Evolutionary conservation across 2,113 vertebrate species (phyloP), one percentile per base, ranked within the genome.

Genomic region (Noturus placidus): DNA sequence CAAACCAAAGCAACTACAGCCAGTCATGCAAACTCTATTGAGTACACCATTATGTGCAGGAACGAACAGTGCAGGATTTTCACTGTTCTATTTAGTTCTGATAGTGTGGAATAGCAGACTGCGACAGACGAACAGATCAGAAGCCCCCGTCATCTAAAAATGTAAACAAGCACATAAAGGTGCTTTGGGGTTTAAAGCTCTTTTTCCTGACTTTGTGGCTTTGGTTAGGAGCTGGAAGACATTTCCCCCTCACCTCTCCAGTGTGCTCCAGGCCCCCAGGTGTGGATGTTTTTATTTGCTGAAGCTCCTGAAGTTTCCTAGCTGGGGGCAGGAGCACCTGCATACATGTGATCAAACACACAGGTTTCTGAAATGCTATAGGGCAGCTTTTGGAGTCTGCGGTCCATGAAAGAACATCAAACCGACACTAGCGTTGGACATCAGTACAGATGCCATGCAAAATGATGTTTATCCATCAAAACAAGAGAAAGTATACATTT

Each of bases 281-380:
- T 94, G 91, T 92, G 90, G 69, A 56, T 38, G 87, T 93, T 93
- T 90, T 92, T 93, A 86, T 94, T 92, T 91, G 88, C 52, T 88
- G 87, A 90, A 90, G 89, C 87, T 87, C 86, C 83, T 89, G 87
- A 92, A 85, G 86, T 92, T 88, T 92, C 88, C 82, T 87, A 91
- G 83, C 91, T 88, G 79, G 91, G 82, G 86, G 85, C 84, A 22
- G 25, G n/a, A 38, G 87, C 89, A 91, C 90, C 88, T 90, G 89
- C 87, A 87, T 67, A n/a, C 61, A 82, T n/a, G 54, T 30, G 76
- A 89, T 57, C 63, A 46, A 84, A 83, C 50, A 89, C 81, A 33
- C 79, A 38, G 59, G 50, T 67, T 61, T 80, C 63, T 67, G 42
- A 81, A 22, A 56, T 80, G 83, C 92, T 90, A 54, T 35, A 83